Conservation (phyloP, 2,113 vertebrate species). For the Struthio camelus region DNA sequence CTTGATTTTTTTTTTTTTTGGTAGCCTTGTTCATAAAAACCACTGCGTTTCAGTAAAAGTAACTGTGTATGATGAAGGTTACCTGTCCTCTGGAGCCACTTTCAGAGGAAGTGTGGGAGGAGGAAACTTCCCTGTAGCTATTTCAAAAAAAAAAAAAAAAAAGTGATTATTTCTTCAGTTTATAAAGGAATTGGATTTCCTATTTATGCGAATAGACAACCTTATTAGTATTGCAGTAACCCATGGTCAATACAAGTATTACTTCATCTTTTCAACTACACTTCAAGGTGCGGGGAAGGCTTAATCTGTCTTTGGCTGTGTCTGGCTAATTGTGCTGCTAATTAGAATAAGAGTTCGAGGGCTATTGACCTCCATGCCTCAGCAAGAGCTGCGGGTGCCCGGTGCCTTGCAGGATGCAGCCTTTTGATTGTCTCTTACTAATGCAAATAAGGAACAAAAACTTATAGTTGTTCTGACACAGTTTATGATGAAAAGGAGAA, state of each 20-base stretch:
- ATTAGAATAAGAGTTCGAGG: not conserved
- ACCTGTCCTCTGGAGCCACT: not conserved
- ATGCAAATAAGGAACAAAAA: not conserved
- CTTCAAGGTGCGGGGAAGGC: not conserved
- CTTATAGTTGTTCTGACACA: not conserved
- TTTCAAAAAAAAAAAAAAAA: not conserved
- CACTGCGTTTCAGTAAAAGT: not conserved
- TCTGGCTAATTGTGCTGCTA: not conserved
- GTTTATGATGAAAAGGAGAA: not conserved
- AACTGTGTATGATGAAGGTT: not conserved
- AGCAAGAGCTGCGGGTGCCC: not conserved
- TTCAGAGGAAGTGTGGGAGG: not conserved
- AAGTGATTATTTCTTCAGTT: not conserved
- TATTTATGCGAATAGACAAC: not conserved
- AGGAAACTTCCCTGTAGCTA: not conserved
- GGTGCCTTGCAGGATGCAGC: no score
- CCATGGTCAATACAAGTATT: not conserved
- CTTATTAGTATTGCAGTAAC: not conserved
- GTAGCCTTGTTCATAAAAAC: not conserved
- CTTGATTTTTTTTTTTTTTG: not conserved
- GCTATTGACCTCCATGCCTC: not conserved
- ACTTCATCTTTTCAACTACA: not conserved
- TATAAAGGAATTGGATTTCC: not conserved
- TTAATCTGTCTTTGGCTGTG: not conserved
- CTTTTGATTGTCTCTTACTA: not conserved